Percentiles rank a stretch among this genome's conserved stretches.
Conservation (phyloP, 1,140 invertebrate genomes). For the Anthonomus grandis region DNA sequence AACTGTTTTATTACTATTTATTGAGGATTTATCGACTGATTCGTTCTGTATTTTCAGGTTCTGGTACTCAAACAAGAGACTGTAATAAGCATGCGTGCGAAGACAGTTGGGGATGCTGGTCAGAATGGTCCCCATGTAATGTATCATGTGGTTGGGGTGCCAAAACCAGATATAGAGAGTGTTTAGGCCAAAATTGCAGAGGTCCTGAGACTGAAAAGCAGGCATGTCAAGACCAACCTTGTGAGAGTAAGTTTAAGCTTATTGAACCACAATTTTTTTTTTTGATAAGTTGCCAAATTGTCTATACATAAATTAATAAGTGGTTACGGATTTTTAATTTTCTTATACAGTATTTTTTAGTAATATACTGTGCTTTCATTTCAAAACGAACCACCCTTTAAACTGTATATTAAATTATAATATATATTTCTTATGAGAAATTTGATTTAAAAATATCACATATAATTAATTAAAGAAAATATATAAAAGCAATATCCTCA, state of each 20-base stretch:
- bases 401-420: too few relatives aligned
- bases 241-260: slow-evolving; percentile 57
- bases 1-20: too few relatives aligned
- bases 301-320: not conserved
- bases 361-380: too few relatives aligned
- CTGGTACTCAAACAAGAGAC: slow-evolving; percentile 58
- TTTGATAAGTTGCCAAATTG: too few relatives aligned
- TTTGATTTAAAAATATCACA: too few relatives aligned
- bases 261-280: too few relatives aligned
- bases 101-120: slow-evolving; percentile 77
- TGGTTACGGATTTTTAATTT: too few relatives aligned
- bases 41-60: slow-evolving; percentile 26
- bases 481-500: too few relatives aligned
- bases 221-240: slow-evolving; percentile 60
- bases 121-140: slow-evolving; percentile 76
- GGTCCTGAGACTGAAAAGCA: slow-evolving; percentile 54
- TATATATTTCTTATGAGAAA: too few relatives aligned
- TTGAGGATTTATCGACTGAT: too few relatives aligned
- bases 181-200: slow-evolving; percentile 57
- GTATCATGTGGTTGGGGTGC: slow-evolving; percentile 69
- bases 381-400: too few relatives aligned
- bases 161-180: slow-evolving; percentile 57
- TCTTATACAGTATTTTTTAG: too few relatives aligned
- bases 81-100: slow-evolving; percentile 69
- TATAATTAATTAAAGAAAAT: not conserved